A percentile compares a stretch with the other conserved stretches of the same genome.
These are phyloP conservation scores for Pomatostomus ruficeps DNA, from an alignment of 2,113 vertebrate genomes.

Conservation along the genomic window DNA sequence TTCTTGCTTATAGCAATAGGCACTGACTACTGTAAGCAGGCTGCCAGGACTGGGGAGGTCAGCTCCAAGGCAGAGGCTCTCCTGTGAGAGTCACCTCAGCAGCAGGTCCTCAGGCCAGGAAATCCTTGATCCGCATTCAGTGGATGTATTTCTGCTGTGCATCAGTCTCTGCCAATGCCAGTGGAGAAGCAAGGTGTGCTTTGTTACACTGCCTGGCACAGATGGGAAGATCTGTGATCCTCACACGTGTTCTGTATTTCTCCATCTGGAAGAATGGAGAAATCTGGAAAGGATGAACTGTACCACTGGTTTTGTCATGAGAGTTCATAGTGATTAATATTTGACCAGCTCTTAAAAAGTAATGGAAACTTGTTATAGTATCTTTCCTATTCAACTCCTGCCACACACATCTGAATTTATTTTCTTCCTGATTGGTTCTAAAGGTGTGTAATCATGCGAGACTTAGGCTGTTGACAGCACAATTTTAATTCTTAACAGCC, in stretches of 20 bases:
- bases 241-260: not conserved
- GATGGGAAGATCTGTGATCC: not conserved
- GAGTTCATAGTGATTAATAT: slow-evolving; percentile 25
- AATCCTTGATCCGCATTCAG: not conserved
- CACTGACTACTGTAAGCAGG: not conserved
- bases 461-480: slow-evolving; percentile 27
- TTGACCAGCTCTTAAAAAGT: slow-evolving; percentile 7
- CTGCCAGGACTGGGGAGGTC: not conserved
- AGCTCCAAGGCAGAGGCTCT: not conserved
- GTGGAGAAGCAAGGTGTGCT: not conserved
- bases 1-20: not conserved
- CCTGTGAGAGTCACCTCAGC: not conserved
- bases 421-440: slow-evolving; percentile 55
- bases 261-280: no score
- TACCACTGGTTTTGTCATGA: not conserved
- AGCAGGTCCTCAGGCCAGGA: not conserved
- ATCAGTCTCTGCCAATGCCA: not conserved
- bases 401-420: slow-evolving; percentile 37
- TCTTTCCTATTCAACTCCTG: slow-evolving; percentile 16
- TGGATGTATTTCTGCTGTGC: not conserved
- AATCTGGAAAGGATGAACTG: not conserved
- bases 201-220: not conserved
- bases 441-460: slow-evolving; percentile 55
- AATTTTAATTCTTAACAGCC: slow-evolving; percentile 54
- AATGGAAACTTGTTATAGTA: not conserved